phyloP scores from a whole-genome alignment of 2,113 vertebrate species.

The Gasterosteus nipponicus region DNA sequence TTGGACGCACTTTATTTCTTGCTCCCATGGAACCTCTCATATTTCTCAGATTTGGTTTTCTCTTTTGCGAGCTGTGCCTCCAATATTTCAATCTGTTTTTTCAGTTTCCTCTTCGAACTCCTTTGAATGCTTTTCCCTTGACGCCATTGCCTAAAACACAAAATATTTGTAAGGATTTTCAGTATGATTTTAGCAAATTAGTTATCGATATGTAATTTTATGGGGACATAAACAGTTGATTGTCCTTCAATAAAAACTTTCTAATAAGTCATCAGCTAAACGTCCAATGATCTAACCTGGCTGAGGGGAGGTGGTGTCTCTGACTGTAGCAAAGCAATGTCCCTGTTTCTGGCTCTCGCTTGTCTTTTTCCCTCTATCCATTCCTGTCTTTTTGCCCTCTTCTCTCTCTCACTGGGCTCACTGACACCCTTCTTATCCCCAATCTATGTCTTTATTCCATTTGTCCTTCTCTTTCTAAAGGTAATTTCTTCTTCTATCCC shows the following conservation, averaged over 20 bases:
- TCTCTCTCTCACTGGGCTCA: neutral
- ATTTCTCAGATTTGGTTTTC: neutral
- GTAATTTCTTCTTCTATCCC: neutral
- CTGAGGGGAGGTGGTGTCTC: neutral
- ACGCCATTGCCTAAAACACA: neutral
- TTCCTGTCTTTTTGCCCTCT: neutral
- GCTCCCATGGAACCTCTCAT: neutral
- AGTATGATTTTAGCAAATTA: neutral
- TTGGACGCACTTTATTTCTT: neutral
- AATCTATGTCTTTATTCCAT: neutral
- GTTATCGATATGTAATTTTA: neutral
- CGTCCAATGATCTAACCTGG: conserved; percentile 1
- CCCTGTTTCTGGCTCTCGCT: neutral
- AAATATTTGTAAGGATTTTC: neutral
- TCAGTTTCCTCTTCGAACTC: neutral
- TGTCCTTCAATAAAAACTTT: neutral
- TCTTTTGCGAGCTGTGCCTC: neutral
- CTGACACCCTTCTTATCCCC: neutral
- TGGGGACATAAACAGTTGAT: neutral
- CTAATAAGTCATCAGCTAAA: neutral
- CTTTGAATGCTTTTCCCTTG: neutral
- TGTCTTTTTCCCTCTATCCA: neutral
- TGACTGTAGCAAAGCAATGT: neutral
- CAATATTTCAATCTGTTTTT: neutral
- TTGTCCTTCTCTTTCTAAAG: neutral